Percentiles rank a stretch among this genome's conserved stretches.
These are phyloP conservation scores for Sciurus carolinensis DNA, from an alignment of 2,797 vertebrate species.

Conservation along the genomic window DNA sequence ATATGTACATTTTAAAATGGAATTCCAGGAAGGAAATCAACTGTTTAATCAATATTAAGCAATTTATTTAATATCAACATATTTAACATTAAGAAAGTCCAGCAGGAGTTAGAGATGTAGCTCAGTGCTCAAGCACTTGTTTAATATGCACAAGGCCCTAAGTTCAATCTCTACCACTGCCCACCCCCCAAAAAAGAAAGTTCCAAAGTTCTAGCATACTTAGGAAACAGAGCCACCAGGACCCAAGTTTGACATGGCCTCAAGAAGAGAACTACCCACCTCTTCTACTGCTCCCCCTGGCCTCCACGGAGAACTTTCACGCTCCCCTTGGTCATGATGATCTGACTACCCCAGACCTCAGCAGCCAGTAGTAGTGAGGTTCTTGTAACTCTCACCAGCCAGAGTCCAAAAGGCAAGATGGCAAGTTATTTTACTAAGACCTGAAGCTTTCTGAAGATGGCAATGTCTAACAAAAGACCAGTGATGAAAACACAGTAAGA, in stretches of 20 bases:
- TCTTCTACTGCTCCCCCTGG: neutral
- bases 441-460: neutral
- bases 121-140: too few relatives aligned
- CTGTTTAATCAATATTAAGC: slow-evolving; percentile 30
- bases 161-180: too few relatives aligned
- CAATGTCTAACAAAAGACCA: slow-evolving; percentile 48
- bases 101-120: too few relatives aligned
- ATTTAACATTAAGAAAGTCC: slow-evolving; percentile 13
- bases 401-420: neutral
- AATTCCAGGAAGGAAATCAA: slow-evolving; percentile 57
- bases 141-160: too few relatives aligned
- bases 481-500: slow-evolving; percentile 47
- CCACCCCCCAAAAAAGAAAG: too few relatives aligned
- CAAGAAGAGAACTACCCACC: neutral
- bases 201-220: neutral
- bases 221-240: slow-evolving; percentile 12
- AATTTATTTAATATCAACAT: slow-evolving; percentile 36
- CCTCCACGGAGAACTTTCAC: neutral
- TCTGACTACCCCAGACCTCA: neutral
- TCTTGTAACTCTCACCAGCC: neutral
- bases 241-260: neutral
- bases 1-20: neutral
- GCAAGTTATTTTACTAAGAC: slow-evolving; percentile 55
- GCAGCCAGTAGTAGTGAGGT: neutral
- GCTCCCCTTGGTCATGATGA: neutral